phyloP scores from a whole-genome alignment of 2,888 invertebrate species.

The Trimorus sp. region DNA sequence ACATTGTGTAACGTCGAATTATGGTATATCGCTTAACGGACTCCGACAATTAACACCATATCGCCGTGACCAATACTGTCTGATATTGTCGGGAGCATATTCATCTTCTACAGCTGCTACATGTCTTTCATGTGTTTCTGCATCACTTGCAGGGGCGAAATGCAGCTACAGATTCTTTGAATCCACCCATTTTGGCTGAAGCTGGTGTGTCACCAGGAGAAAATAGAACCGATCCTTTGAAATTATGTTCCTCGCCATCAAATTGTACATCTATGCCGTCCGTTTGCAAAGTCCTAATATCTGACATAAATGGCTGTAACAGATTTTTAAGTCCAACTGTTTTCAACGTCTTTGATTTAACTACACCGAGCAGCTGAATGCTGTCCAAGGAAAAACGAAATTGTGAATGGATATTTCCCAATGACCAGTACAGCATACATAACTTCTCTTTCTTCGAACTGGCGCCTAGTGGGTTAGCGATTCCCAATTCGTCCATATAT shows the following conservation, averaged over 20 bases:
- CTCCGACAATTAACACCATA: constrained; percentile 29
- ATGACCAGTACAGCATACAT: constrained; percentile 36
- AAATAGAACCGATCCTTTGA: constrained; percentile 63
- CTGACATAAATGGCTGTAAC: constrained; percentile 55
- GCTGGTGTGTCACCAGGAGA: constrained; percentile 67
- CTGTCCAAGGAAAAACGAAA: constrained; percentile 54
- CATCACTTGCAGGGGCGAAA: constrained; percentile 55
- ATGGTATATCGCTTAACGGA: constrained; percentile 6
- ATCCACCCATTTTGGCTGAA: constrained; percentile 59
- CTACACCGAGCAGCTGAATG: constrained; percentile 58
- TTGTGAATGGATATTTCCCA: constrained; percentile 30
- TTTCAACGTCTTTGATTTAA: constrained; percentile 42
- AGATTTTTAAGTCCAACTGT: constrained; percentile 51
- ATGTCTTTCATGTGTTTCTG: constrained; percentile 16
- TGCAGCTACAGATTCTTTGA: constrained; percentile 65
- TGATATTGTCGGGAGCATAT: constrained; percentile 8
- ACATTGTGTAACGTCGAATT: constrained; percentile 28
- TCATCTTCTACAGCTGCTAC: constrained; percentile 15
- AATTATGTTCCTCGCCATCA: constrained; percentile 40
- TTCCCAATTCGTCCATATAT: constrained; percentile 59
- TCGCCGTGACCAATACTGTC: constrained; percentile 18
- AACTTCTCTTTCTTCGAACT: constrained; percentile 35
- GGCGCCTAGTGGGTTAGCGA: constrained; percentile 43
- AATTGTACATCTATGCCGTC: constrained; percentile 47
- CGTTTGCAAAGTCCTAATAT: constrained; percentile 53